Percentiles rank a stretch among this genome's conserved stretches.
These are phyloP conservation scores for Hirundo rustica DNA, from an alignment of 2,797 vertebrate species.

Conservation along the genomic window DNA sequence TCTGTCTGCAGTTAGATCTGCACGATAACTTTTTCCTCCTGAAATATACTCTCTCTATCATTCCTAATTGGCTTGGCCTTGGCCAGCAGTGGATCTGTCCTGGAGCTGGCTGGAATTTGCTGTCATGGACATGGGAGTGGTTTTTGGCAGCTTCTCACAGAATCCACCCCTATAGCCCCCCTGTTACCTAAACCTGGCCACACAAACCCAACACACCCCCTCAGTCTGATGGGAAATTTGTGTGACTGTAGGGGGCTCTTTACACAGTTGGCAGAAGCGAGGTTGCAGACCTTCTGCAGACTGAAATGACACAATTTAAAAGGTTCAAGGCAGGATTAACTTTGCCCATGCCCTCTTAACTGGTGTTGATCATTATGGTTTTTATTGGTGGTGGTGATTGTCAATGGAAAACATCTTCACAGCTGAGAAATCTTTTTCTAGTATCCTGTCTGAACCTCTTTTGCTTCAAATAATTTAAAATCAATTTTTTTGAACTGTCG, in stretches of 20 bases:
- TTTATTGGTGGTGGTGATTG: not conserved
- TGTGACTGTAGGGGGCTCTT: not conserved
- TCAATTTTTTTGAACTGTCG: not conserved
- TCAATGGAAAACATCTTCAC: not conserved
- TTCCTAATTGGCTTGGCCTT: not conserved
- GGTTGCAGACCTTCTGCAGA: not conserved
- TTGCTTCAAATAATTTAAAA: not conserved
- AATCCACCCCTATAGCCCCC: not conserved
- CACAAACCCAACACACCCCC: not conserved
- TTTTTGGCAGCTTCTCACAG: not conserved
- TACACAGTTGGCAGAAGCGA: not conserved
- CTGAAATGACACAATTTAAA: not conserved
- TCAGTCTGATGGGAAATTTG: not conserved
- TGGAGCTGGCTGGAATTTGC: not conserved
- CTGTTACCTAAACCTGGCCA: not conserved
- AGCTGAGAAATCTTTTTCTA: not conserved
- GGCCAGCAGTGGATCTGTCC: not conserved
- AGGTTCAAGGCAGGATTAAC: not conserved
- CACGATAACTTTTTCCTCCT: not conserved
- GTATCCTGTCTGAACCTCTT: not conserved
- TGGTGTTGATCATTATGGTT: not conserved
- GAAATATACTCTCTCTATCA: not conserved
- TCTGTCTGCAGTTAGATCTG: not conserved
- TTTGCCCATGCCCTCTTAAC: not conserved
- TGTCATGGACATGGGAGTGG: not conserved